Percentiles rank a stretch among this genome's conserved stretches.
These are phyloP conservation scores for Tenodera sinensis DNA, from an alignment of 2,888 invertebrate species.

Conservation along the genomic window DNA sequence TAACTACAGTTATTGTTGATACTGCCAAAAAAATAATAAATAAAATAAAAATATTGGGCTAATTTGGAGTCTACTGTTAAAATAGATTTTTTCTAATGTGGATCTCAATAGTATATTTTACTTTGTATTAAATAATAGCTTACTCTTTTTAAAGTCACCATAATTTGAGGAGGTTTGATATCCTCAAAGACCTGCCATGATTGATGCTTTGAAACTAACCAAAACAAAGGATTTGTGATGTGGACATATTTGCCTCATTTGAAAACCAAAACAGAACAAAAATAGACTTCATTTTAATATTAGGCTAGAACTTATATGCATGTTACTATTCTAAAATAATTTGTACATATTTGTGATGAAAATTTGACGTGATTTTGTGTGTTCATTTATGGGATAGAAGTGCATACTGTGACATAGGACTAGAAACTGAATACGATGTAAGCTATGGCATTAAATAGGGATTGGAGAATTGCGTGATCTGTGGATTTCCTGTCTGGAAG, in stretches of 20 bases:
- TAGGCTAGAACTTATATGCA: neutral
- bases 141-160: neutral
- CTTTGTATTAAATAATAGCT: neutral
- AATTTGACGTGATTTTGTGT: constrained; percentile 7
- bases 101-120: constrained; percentile 18
- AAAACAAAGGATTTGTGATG: neutral
- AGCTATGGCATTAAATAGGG: neutral
- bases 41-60: neutral
- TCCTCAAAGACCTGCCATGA: neutral
- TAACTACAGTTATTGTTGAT: neutral
- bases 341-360: constrained; percentile 9
- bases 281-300: neutral
- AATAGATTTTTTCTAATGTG: neutral
- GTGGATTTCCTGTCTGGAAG: neutral
- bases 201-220: constrained; percentile 12
- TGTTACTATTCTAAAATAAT: constrained; percentile 10
- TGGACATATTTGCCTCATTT: neutral
- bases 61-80: neutral
- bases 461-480: neutral
- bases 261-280: constrained; percentile 8
- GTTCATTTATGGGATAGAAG: constrained; percentile 7
- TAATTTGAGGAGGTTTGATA: neutral
- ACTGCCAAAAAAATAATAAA: neutral
- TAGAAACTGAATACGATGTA: neutral
- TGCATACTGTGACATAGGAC: neutral